Conservation (phyloP, 2,113 vertebrate species). For the Lepisosteus oculatus region DNA sequence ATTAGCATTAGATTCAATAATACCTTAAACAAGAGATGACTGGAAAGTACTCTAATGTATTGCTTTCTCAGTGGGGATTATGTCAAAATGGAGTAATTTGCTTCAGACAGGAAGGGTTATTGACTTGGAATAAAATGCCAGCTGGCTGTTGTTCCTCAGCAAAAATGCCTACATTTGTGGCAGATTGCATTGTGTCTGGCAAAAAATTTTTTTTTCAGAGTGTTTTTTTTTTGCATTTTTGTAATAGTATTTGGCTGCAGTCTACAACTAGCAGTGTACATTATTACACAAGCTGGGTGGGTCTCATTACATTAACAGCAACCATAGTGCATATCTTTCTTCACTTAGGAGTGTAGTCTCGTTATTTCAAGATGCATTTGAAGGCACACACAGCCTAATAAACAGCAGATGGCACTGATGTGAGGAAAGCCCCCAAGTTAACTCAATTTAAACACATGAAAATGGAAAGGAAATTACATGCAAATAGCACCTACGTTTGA, state of each 20-base stretch:
- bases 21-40: constrained; percentile 41
- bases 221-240: neutral
- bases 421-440: constrained; percentile 35
- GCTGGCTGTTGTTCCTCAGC: constrained; percentile 18
- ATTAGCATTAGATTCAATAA: constrained; percentile 27
- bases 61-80: constrained; percentile 23
- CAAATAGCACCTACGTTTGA: constrained; percentile 30
- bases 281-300: constrained; percentile 21
- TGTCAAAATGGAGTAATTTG: constrained; percentile 27
- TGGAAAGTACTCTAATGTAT: constrained; percentile 26
- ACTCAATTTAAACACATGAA: constrained; percentile 21
- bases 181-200: constrained; percentile 17
- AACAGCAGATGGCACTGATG: constrained; percentile 38
- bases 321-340: neutral
- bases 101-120: constrained; percentile 16
- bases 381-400: constrained; percentile 24
- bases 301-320: constrained; percentile 17
- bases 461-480: constrained; percentile 6
- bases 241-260: neutral
- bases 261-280: neutral
- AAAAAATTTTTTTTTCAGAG: constrained; percentile 20
- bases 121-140: constrained; percentile 15
- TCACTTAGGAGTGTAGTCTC: constrained; percentile 23
- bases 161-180: constrained; percentile 5
- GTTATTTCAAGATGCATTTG: constrained; percentile 25